Evolutionary conservation across 2,888 invertebrate genomes (phyloP).

Genomic region (Tupiocoris notatus): DNA sequence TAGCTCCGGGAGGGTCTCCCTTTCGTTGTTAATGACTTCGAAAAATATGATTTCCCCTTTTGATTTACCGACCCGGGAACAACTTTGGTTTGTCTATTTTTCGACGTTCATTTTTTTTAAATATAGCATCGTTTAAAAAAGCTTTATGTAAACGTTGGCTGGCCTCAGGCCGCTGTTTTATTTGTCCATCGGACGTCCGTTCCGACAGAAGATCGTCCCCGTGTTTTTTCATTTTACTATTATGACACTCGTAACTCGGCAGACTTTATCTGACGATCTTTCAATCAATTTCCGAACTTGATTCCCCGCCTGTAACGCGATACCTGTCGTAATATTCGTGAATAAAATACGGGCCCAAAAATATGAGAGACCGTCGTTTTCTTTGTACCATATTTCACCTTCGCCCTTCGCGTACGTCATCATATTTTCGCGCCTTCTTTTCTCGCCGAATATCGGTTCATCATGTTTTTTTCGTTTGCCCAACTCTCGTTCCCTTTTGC

Average conservation of each 20-base stretch:
- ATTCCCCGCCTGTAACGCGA: background rate
- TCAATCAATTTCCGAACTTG: background rate
- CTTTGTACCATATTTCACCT: background rate
- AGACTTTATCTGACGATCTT: constrained; percentile 1
- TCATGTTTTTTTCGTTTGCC: no score
- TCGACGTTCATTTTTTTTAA: constrained; percentile 3
- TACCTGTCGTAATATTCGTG: background rate
- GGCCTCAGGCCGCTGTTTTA: constrained; percentile 7
- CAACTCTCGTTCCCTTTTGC: no score
- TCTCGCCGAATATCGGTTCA: no score
- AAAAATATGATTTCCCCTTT: constrained; percentile 39
- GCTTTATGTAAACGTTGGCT: constrained; percentile 21
- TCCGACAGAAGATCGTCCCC: constrained; percentile 1
- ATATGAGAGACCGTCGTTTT: background rate
- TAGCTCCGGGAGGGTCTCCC: constrained; percentile 15
- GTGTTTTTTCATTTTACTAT: constrained; percentile 19
- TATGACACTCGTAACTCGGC: constrained; percentile 28
- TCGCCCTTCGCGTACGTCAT: no score
- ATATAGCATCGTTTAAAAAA: constrained; percentile 39
- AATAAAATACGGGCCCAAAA: background rate
- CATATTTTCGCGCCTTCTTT: no score
- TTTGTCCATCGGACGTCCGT: constrained; percentile 21
- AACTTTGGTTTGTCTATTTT: constrained; percentile 22
- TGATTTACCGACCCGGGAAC: constrained; percentile 38
- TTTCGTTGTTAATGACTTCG: constrained; percentile 32